A percentile compares a stretch with the other conserved stretches of the same genome.
Conservation (phyloP, 1,140 invertebrate genomes). For the Meloidogyne floridensis region DNA sequence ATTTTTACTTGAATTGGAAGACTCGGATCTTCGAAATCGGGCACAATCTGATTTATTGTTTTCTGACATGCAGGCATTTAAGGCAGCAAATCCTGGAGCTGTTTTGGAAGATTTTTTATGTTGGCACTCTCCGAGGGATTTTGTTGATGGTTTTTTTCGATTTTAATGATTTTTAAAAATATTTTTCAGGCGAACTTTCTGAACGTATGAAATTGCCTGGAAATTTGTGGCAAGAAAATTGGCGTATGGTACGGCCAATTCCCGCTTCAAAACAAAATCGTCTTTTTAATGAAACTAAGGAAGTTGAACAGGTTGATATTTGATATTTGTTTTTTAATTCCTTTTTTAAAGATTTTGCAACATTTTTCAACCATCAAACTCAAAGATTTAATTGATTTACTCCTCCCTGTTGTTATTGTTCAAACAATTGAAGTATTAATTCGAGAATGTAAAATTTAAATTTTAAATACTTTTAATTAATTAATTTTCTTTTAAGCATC, state of each 20-base stretch:
- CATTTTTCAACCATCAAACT: constrained; percentile 44
- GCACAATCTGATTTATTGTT: constrained; percentile 91
- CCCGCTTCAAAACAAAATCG: constrained; percentile 84
- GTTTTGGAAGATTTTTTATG: constrained; percentile 92
- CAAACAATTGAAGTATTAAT: constrained; percentile 31
- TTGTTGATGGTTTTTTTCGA: constrained; percentile 60
- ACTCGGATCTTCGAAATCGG: constrained; percentile 78
- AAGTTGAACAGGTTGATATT: constrained; percentile 82
- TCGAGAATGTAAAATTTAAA: constrained; percentile 31
- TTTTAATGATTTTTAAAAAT: not conserved
- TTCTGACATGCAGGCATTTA: constrained; percentile 95
- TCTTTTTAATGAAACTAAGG: constrained; percentile 90
- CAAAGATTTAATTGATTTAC: constrained; percentile 42
- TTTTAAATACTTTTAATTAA: constrained; percentile 4
- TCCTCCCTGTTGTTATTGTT: constrained; percentile 53
- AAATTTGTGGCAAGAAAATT: constrained; percentile 90
- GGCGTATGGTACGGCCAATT: constrained; percentile 79
- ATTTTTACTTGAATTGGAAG: constrained; percentile 79
- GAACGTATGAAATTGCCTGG: constrained; percentile 62
- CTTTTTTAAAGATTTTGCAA: constrained; percentile 47
- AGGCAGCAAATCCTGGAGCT: constrained; percentile 87
- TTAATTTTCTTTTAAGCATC: constrained; percentile 7
- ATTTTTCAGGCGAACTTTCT: constrained; percentile 80
- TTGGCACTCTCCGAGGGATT: constrained; percentile 96
- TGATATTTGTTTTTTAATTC: not conserved